phyloP scores from a whole-genome alignment of 2,113 vertebrate genomes.

The Phaethornis superciliosus region DNA sequence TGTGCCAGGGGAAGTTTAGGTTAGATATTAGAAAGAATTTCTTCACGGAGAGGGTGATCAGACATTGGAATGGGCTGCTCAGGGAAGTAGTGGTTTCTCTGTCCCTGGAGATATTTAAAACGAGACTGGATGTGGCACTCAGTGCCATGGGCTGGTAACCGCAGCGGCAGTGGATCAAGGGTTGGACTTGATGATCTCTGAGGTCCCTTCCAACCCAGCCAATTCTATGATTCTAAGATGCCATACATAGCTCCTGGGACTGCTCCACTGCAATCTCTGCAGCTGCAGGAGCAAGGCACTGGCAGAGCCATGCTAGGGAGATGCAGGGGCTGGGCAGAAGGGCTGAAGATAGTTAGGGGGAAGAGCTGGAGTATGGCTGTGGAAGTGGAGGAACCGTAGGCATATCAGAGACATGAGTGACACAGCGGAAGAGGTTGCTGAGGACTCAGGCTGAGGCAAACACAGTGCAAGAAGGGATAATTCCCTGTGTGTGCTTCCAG shows the following conservation, averaged over 20 bases:
- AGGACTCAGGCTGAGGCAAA: background rate
- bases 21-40: too few species aligned
- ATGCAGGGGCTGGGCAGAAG: background rate
- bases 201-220: too few species aligned
- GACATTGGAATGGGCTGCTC: too few species aligned
- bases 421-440: background rate
- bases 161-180: too few species aligned
- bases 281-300: background rate
- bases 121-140: too few species aligned
- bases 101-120: too few species aligned
- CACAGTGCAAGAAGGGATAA: background rate
- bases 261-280: background rate
- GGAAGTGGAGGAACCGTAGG: background rate
- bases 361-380: background rate
- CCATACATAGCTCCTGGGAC: background rate
- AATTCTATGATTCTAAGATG: too few species aligned
- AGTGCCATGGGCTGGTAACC: too few species aligned
- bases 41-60: too few species aligned
- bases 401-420: fast-evolving
- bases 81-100: too few species aligned
- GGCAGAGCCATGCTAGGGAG: fast-evolving
- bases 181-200: too few species aligned
- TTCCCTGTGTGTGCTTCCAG: background rate
- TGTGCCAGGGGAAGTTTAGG: too few species aligned
- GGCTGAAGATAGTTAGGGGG: background rate